phyloP scores from a whole-genome alignment of 1,140 invertebrate genomes.

The Hyposmocoma kahamanoa region DNA sequence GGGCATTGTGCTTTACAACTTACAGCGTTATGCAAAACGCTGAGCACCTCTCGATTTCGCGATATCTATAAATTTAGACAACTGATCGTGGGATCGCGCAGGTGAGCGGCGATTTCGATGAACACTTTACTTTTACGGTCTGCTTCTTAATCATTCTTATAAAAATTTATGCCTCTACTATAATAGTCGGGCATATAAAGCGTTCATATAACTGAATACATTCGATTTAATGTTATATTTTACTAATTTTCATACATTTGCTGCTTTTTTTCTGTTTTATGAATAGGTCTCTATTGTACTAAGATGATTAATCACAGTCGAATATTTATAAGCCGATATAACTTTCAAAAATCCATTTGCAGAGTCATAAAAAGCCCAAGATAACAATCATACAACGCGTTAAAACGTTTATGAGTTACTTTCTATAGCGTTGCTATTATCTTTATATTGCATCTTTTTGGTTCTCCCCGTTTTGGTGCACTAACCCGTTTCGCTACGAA shows the following conservation, averaged over 20 bases:
- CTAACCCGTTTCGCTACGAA: no score
- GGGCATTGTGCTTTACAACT: constrained; percentile 49
- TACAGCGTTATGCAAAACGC: constrained; percentile 66
- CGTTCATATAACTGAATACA: no score
- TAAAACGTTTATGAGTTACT: constrained; percentile 52
- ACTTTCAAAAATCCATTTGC: constrained; percentile 61
- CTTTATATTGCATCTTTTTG: constrained; percentile 42
- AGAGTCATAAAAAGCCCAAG: constrained; percentile 50
- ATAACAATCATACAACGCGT: constrained; percentile 54
- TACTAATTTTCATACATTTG: no score
- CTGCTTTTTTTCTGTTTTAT: no score
- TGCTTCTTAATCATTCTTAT: no score
- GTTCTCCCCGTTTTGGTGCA: no score
- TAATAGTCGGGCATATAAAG: no score
- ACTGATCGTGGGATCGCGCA: constrained; percentile 59
- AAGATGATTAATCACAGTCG: neutral
- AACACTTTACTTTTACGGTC: constrained; percentile 47
- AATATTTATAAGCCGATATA: constrained; percentile 23
- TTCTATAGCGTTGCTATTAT: constrained; percentile 45
- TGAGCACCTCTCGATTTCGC: constrained; percentile 58
- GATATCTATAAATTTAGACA: constrained; percentile 64
- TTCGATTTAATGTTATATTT: no score
- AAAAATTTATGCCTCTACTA: no score
- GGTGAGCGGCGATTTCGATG: constrained; percentile 61
- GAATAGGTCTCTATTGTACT: neutral